Percentiles rank a stretch among this genome's conserved stretches.
These are phyloP conservation scores for Tylochromis polylepis DNA, from an alignment of 2,113 vertebrate species.

Conservation along the genomic window DNA sequence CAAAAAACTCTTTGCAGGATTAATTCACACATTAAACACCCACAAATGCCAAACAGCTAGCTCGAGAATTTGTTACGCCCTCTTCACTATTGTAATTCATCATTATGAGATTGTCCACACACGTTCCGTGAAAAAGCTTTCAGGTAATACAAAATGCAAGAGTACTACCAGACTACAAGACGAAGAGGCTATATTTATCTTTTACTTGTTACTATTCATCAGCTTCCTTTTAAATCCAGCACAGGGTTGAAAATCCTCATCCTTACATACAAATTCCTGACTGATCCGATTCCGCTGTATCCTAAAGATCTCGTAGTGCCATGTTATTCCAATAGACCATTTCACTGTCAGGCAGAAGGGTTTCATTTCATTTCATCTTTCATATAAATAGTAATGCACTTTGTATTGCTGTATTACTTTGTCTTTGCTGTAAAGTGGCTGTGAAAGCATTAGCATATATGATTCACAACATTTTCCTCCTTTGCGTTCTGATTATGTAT, in stretches of 20 bases:
- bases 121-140: not conserved
- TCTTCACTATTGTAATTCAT: not conserved
- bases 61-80: not conserved
- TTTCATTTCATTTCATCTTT: not conserved
- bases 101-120: not conserved
- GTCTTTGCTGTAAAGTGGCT: not conserved
- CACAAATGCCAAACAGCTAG: fast-evolving
- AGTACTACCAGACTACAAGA: not conserved
- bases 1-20: not conserved
- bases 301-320: not conserved
- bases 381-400: not conserved
- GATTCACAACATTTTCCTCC: not conserved
- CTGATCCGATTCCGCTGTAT: not conserved
- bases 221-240: not conserved
- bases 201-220: not conserved
- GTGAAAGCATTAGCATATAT: not conserved
- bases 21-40: not conserved
- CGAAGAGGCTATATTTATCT: not conserved
- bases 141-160: not conserved
- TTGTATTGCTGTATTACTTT: not conserved
- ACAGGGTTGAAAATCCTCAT: not conserved
- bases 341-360: not conserved
- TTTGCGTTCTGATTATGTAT: fast-evolving
- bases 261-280: not conserved
- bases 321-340: not conserved